Conservation (phyloP, 1,140 invertebrate genomes). For the Trichonephila clavipes region DNA sequence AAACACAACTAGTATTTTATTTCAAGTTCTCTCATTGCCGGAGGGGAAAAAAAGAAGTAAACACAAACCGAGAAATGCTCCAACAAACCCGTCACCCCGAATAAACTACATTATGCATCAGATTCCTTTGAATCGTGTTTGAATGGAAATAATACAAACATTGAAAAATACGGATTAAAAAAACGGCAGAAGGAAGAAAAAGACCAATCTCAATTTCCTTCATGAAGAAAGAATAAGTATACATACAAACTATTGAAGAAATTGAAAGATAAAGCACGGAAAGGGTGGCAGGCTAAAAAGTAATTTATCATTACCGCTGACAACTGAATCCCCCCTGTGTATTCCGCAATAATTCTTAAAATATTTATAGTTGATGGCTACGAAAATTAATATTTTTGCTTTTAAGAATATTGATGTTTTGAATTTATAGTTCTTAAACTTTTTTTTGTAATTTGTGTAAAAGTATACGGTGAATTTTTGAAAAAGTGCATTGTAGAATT, state of each 20-base stretch:
- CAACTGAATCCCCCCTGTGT: background rate
- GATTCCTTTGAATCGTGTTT: conserved; percentile 47
- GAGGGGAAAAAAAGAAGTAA: background rate
- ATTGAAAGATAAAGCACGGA: conserved; percentile 37
- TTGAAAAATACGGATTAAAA: conserved; percentile 6
- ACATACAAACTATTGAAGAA: conserved; percentile 28
- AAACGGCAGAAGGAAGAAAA: background rate
- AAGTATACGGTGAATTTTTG: too few relatives aligned
- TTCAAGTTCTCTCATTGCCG: background rate
- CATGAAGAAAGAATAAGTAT: conserved; percentile 20
- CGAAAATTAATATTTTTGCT: background rate
- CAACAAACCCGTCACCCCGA: conserved; percentile 36
- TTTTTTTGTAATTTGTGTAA: too few relatives aligned
- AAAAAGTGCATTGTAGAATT: too few relatives aligned
- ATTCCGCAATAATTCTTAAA: background rate
- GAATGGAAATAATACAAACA: conserved; percentile 26
- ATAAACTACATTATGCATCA: conserved; percentile 72
- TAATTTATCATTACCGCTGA: conserved; percentile 65
- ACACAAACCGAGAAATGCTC: background rate
- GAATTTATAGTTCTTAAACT: too few relatives aligned
- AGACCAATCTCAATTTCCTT: background rate
- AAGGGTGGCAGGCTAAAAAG: conserved; percentile 30
- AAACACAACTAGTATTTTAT: conserved; percentile 46
- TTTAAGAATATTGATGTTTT: background rate
- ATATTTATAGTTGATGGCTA: too few relatives aligned